phyloP scores from a whole-genome alignment of 2,113 vertebrate genomes.

The Gallinago paraguaiae region DNA sequence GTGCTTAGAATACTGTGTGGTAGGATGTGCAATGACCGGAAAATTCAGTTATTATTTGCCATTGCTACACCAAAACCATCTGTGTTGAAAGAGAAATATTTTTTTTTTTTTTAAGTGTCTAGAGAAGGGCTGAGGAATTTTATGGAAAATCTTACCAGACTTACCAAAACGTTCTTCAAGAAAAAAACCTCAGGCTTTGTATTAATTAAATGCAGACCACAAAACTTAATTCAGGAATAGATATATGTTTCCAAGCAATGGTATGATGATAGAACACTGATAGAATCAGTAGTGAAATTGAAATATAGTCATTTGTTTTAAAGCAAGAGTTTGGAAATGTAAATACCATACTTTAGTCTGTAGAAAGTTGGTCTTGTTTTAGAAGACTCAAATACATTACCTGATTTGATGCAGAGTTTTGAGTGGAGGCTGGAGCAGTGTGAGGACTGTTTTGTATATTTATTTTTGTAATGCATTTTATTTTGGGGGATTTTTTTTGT shows the following conservation, averaged over 20 bases:
- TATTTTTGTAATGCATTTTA: neutral
- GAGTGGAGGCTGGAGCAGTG: neutral
- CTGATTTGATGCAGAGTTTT: neutral
- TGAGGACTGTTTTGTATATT: neutral
- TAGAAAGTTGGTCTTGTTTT: neutral
- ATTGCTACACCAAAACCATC: neutral
- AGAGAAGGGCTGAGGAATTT: neutral
- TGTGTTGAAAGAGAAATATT: neutral
- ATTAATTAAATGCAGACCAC: neutral
- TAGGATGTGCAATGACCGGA: neutral
- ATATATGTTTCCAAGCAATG: neutral
- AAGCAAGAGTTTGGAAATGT: neutral
- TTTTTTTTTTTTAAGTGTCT: neutral
- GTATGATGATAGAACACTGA: neutral
- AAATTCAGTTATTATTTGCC: neutral
- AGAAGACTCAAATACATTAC: rapidly evolving
- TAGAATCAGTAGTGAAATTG: neutral
- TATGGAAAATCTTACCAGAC: neutral
- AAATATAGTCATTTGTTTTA: neutral
- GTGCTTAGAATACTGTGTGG: neutral
- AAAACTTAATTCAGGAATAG: neutral
- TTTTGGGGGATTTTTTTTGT: neutral
- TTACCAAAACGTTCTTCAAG: neutral
- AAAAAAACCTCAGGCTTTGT: neutral
- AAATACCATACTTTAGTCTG: neutral